phyloP scores from a whole-genome alignment of 2,888 invertebrate species.

The Aleiodes alternator region DNA sequence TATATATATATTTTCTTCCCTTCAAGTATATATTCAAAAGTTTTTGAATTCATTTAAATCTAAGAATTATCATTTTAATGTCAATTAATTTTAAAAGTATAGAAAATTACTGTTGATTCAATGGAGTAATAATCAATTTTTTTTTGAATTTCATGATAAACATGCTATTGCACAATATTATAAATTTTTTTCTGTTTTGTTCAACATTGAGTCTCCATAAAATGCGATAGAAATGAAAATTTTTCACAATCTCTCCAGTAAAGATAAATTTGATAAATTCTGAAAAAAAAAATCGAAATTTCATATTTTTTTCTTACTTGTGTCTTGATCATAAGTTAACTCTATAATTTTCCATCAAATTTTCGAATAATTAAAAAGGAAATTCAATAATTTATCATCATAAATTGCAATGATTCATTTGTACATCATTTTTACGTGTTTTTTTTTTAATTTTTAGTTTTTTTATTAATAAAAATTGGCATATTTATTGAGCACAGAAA shows the following conservation, averaged over 20 bases:
- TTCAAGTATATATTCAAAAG: slow-evolving; percentile 20
- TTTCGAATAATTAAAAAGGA: background rate
- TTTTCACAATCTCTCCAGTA: no score
- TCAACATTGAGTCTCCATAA: no score
- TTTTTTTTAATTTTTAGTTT: slow-evolving; percentile 1
- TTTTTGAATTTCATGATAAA: background rate
- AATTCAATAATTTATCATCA: background rate
- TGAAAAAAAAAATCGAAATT: no score
- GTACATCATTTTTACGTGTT: slow-evolving; percentile 7
- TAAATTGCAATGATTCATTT: slow-evolving; percentile 8
- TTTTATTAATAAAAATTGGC: slow-evolving; percentile 31
- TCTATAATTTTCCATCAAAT: background rate
- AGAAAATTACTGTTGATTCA: background rate
- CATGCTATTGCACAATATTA: no score
- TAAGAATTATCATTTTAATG: slow-evolving; percentile 5
- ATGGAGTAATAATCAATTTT: slow-evolving; percentile 1
- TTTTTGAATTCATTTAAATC: background rate
- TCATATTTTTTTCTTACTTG: no score
- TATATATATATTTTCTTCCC: background rate
- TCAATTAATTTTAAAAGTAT: background rate
- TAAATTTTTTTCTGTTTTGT: no score
- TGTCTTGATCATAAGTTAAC: no score
- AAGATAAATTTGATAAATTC: no score
- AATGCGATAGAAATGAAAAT: no score
- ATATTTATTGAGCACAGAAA: slow-evolving; percentile 11